A percentile compares a stretch with the other conserved stretches of the same genome.
Evolutionary conservation across 2,113 vertebrate species (phyloP).

Genomic region (Ophthalmolycus amberensis): DNA sequence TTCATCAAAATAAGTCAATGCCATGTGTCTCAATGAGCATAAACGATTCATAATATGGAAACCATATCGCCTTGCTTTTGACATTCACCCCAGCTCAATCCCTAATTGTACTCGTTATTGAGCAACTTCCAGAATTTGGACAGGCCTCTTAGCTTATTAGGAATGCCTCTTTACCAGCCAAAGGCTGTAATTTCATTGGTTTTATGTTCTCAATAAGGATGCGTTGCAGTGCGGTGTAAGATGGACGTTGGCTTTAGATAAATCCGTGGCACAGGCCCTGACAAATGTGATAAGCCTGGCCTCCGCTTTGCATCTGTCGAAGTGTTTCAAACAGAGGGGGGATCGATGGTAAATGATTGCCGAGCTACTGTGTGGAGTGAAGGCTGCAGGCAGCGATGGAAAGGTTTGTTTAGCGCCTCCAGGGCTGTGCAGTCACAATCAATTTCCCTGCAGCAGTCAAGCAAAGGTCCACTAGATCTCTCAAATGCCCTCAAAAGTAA

Average conservation of each 20-base stretch:
- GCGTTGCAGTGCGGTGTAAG: not conserved
- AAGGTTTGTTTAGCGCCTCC: conserved; percentile 56
- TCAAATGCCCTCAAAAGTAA: conserved; percentile 29
- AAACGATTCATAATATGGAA: not conserved
- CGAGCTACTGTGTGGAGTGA: conserved; percentile 37
- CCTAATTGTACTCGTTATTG: not conserved
- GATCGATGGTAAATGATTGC: conserved; percentile 61
- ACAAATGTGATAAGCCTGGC: conserved; percentile 46
- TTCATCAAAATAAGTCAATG: not conserved
- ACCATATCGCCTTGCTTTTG: not conserved
- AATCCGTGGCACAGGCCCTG: conserved; percentile 27
- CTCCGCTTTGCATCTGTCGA: conserved; percentile 44
- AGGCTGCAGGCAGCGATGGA: conserved; percentile 52
- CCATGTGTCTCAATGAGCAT: not conserved
- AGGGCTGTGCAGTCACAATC: conserved; percentile 54
- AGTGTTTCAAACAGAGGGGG: conserved; percentile 49
- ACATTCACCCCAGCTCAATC: conserved; percentile 1
- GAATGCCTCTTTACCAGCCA: not conserved
- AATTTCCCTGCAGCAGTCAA: conserved; percentile 53
- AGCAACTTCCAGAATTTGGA: not conserved
- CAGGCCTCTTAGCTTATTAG: not conserved
- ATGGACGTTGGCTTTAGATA: conserved; percentile 16
- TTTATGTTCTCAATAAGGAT: not conserved
- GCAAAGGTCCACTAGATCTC: conserved; percentile 30
- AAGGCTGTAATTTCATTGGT: not conserved